Conservation (phyloP, 1,140 invertebrate species). For the Scaptomyza hsui region DNA sequence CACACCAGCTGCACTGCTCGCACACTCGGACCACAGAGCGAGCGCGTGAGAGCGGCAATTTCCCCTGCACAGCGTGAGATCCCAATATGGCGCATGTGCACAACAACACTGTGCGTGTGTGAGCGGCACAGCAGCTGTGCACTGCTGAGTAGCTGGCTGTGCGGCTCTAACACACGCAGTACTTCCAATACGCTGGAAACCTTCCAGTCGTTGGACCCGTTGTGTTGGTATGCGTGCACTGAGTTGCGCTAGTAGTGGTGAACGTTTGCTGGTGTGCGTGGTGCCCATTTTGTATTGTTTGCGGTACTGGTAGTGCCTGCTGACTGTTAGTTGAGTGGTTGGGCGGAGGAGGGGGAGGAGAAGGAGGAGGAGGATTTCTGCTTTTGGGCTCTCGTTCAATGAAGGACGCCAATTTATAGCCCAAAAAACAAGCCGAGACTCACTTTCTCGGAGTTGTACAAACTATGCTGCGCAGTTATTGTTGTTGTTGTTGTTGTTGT, state of each 20-base stretch:
- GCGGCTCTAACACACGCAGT: constrained; percentile 26
- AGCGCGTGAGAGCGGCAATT: constrained; percentile 13
- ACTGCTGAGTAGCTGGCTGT: background rate
- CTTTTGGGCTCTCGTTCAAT: constrained; percentile 63
- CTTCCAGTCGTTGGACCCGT: constrained; percentile 45
- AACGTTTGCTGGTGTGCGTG: constrained; percentile 40
- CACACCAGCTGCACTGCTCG: constrained; percentile 47
- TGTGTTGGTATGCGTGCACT: constrained; percentile 45
- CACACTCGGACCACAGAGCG: constrained; percentile 1
- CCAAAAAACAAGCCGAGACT: constrained; percentile 39
- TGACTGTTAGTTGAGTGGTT: background rate
- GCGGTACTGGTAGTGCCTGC: constrained; percentile 4
- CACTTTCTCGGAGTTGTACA: constrained; percentile 34
- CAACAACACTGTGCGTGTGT: background rate
- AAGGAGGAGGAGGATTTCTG: background rate
- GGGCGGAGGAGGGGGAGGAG: background rate
- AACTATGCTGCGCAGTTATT: constrained; percentile 44
- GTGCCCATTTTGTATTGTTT: constrained; percentile 72
- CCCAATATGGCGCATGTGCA: constrained; percentile 72
- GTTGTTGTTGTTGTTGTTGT: constrained; percentile 35
- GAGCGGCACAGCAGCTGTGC: constrained; percentile 32
- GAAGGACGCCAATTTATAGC: constrained; percentile 83
- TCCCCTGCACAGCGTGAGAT: constrained; percentile 46
- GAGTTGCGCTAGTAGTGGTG: constrained; percentile 37
- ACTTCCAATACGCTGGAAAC: constrained; percentile 52